Base-by-base conservation (phyloP, 1,140 invertebrate species). In the Cephus cinctus region DNA sequence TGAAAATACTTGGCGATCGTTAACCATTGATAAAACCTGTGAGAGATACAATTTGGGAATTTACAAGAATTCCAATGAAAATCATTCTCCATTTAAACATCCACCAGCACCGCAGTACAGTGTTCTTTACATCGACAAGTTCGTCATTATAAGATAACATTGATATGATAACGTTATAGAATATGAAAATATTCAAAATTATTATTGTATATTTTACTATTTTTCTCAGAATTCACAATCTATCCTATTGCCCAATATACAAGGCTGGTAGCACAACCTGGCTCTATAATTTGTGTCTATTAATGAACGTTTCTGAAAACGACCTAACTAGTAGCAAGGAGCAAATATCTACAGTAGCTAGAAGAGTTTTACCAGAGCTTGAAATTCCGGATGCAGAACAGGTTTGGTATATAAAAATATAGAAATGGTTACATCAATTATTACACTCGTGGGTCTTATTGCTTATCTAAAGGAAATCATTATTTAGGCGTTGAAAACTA, bases 191-290 rank as follows among this genome's bases (percentile, higher is more conserved):
- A 34, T 21, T 47, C 14, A 22, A 45, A 16, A 36, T 30, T 40
- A 19, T 25, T 43, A 22, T 40, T 4, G 27, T 27, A n/a, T n/a
- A n/a, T n/a, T n/a, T n/a, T n/a, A n/a, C n/a, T 49, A 47, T 43
- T 46, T 52, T 22, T 43, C 50, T 22, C 51, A 80, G 77, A 49
- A 45, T 56, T 6, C 64, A 78, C 47, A 67, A 74, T 38, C 43
- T 82, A 48, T 76, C 77, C 0, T 82, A 78, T 64, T 83, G 81
- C 57, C 81, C 81, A 14, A 67, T 82, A 23, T 82, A 81, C 57
- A 82, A 83, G 71, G 77, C 80, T 11, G 80, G 75, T 9, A 78
- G 70, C 16, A 77, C 80, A n/a, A 74, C 75, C 5, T 81, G 78
- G 79, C 63, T 81, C 0, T 72, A 79, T 53, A 78, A 80, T 63